Evolutionary conservation across 64 coral and sea anemone genomes (phyloP).

Genomic region (Catalaphyllia jardinei): DNA sequence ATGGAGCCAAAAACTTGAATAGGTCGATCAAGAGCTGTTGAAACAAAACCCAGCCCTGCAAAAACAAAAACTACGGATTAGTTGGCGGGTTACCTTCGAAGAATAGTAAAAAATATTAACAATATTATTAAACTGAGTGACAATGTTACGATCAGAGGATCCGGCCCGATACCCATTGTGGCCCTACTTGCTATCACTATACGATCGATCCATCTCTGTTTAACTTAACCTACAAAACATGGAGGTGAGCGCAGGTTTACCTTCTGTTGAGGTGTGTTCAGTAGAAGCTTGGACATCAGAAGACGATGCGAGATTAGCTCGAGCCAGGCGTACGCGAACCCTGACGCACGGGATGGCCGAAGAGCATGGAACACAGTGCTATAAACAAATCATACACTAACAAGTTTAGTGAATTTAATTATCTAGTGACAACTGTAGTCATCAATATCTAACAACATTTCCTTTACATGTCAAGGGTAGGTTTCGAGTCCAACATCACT

Average conservation of each 20-base stretch:
- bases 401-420: neutral
- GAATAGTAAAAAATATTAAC: too few relatives aligned
- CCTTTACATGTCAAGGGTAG: too few relatives aligned
- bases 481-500: too few relatives aligned
- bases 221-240: too few relatives aligned
- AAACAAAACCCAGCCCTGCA: conserved; percentile 92
- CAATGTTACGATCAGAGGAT: too few relatives aligned
- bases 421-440: too few relatives aligned
- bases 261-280: conserved; percentile 99
- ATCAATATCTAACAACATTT: too few relatives aligned
- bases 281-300: conserved; percentile 98
- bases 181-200: too few relatives aligned
- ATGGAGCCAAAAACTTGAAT: conserved; percentile 99
- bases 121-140: too few relatives aligned
- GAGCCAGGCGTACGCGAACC: conserved; percentile 94
- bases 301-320: conserved; percentile 95
- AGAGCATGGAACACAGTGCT: conserved; percentile 96
- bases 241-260: conserved; percentile 10
- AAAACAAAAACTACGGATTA: neutral
- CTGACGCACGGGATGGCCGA: conserved; percentile 87
- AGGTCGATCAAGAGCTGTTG: conserved; percentile 95
- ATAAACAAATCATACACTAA: neutral
- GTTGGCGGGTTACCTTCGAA: too few relatives aligned
- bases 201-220: too few relatives aligned
- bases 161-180: too few relatives aligned